These are phyloP conservation scores for Lithobates pipiens DNA, from an alignment of 2,797 vertebrate genomes.

Conservation along the genomic window DNA sequence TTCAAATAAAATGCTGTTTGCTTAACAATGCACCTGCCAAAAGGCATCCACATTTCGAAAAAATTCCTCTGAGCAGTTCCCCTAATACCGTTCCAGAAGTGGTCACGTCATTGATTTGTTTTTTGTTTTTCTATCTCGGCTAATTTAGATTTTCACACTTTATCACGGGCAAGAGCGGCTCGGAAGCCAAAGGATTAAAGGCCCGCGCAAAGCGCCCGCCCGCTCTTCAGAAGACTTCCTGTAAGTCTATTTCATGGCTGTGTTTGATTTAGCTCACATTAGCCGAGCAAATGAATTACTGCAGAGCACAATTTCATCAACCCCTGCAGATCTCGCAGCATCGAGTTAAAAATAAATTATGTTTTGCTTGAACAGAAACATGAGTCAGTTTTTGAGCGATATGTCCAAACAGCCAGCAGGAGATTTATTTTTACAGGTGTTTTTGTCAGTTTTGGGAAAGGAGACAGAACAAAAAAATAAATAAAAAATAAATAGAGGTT, in stretches of 20 bases:
- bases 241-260: slow-evolving; percentile 38
- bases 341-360: slow-evolving; percentile 67
- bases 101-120: not conserved
- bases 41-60: too few relatives aligned
- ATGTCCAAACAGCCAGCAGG: slow-evolving; percentile 61
- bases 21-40: too few relatives aligned
- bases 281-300: slow-evolving; percentile 63
- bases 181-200: slow-evolving; percentile 24
- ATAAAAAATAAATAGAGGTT: not conserved
- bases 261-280: slow-evolving; percentile 65
- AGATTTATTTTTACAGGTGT: slow-evolving; percentile 61
- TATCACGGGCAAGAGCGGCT: not conserved
- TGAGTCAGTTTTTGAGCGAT: slow-evolving; percentile 61
- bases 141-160: slow-evolving; percentile 4
- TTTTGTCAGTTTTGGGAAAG: slow-evolving; percentile 26
- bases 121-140: not conserved
- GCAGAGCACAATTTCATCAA: slow-evolving; percentile 62
- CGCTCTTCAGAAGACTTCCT: slow-evolving; percentile 37
- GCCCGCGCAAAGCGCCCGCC: not conserved
- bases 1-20: too few relatives aligned
- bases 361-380: slow-evolving; percentile 60
- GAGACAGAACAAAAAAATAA: not conserved
- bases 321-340: slow-evolving; percentile 64
- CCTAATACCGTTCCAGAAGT: not conserved
- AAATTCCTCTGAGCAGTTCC: not conserved